phyloP scores from a whole-genome alignment of 2,113 vertebrate genomes.

The Lampris megalopsis region DNA sequence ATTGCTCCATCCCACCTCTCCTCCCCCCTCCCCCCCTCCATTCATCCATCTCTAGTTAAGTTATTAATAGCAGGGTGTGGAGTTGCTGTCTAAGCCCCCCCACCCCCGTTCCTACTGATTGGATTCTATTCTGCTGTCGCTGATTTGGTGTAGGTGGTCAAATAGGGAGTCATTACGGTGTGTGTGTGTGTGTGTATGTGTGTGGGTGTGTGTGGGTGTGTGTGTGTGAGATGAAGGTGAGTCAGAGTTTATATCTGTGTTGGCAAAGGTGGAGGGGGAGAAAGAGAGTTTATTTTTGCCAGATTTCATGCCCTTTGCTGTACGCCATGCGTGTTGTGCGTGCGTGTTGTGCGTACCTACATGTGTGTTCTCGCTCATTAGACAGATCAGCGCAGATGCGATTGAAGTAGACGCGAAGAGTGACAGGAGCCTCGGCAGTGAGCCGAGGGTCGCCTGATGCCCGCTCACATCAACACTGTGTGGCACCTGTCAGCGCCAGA shows the following conservation, averaged over 20 bases:
- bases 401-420: conserved; percentile 48
- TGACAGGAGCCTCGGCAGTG: conserved; percentile 49
- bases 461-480: conserved; percentile 72
- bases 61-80: conserved; percentile 56
- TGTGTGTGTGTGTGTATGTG: conserved; percentile 9
- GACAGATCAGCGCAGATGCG: conserved; percentile 51
- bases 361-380: conserved; percentile 64
- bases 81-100: conserved; percentile 45
- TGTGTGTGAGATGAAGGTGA: conserved; percentile 26
- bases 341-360: conserved; percentile 40
- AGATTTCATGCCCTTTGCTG: conserved; percentile 43
- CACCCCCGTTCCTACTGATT: conserved; percentile 63
- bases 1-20: neutral
- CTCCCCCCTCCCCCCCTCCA: neutral
- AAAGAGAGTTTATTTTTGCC: conserved; percentile 27
- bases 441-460: conserved; percentile 67
- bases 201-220: conserved; percentile 28
- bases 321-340: conserved; percentile 5
- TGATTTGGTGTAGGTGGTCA: conserved; percentile 68
- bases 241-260: conserved; percentile 33
- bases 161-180: conserved; percentile 52
- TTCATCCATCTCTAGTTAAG: conserved; percentile 32
- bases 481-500: conserved; percentile 78
- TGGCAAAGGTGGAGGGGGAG: neutral
- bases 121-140: conserved; percentile 60